These are phyloP conservation scores for Xenopus borealis DNA, from an alignment of 2,113 vertebrate species.

Conservation along the genomic window DNA sequence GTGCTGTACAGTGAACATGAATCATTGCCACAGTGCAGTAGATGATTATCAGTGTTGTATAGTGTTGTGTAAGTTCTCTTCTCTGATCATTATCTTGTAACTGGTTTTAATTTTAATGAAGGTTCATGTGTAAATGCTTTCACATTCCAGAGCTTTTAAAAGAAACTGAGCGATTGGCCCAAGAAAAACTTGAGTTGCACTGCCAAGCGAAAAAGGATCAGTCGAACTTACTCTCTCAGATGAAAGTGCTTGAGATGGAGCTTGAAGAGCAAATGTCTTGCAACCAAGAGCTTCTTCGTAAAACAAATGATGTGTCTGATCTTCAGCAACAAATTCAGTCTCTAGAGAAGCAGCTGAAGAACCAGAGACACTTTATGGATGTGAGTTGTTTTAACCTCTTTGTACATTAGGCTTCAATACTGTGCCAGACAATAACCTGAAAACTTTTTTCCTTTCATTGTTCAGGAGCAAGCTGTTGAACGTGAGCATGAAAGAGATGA, in stretches of 20 bases:
- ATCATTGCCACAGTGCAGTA: too few relatives aligned
- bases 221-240: conserved; percentile 68
- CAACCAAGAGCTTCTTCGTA: conserved; percentile 65
- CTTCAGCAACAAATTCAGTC: conserved; percentile 79
- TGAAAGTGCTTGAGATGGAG: conserved; percentile 78
- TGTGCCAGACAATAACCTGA: too few relatives aligned
- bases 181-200: conserved; percentile 79
- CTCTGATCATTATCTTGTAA: too few relatives aligned
- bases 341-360: conserved; percentile 89
- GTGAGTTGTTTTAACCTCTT: conserved; percentile 57
- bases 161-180: conserved; percentile 75
- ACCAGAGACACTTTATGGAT: conserved; percentile 90
- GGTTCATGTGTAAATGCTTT: not conserved
- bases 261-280: conserved; percentile 82
- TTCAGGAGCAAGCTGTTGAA: conserved; percentile 88
- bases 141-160: conserved; percentile 69
- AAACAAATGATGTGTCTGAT: conserved; percentile 70
- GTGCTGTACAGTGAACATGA: too few relatives aligned
- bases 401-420: too few relatives aligned
- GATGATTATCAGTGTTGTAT: too few relatives aligned
- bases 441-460: not conserved
- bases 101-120: too few relatives aligned
- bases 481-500: conserved; percentile 92
- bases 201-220: conserved; percentile 87
- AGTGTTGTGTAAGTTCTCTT: too few relatives aligned